Evolutionary conservation across 2,888 invertebrate genomes (phyloP), one percentile per base, ranked within the genome.

Genomic region (Ethmia dodecea): DNA sequence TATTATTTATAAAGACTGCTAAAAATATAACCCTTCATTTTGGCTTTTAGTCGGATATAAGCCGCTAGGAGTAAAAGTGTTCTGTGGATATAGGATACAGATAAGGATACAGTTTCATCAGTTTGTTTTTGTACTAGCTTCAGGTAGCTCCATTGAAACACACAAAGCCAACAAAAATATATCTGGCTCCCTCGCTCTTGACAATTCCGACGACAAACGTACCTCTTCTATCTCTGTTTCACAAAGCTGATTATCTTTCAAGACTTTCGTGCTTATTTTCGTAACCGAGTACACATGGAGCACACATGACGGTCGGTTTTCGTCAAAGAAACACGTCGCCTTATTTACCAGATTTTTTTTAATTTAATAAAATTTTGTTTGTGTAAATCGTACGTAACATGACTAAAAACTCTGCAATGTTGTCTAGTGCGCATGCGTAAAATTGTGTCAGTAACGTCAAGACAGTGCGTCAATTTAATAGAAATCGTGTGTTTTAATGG

Each of bases 251-350:
- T 26, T 10, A 33, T 20, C 18, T 6, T 33, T 14, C 25, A 13
- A 18, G 27, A 18, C 11, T 26, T 13, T 33, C 10, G 25, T 30
- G 33, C 31, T 38, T 38, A 38, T 38, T 38, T 34, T 33, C 22
- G 22, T 18, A 13, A 24, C n/a, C 20, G 26, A 18, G 26, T 13
- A n/a, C 13, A 28, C n/a, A n/a, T n/a, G n/a, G n/a, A n/a, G n/a
- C n/a, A n/a, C 33, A 34, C 9, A 20, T 27, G 28, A 14, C 8
- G 20, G 6, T 16, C 10, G 8, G 16, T 20, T 20, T 34, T 28
- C 3, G 27, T 18, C 18, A 22, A 9, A 10, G 22, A n/a, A 20
- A 25, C 18, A 33, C 29, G 33, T 33, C 24, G 25, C 11, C n/a
- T 20, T 20, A n/a, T n/a, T n/a, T n/a, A n/a, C 13, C 12, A 10